phyloP scores from a whole-genome alignment of 1,140 invertebrate species.

The Stegodyphus mimosarum region DNA sequence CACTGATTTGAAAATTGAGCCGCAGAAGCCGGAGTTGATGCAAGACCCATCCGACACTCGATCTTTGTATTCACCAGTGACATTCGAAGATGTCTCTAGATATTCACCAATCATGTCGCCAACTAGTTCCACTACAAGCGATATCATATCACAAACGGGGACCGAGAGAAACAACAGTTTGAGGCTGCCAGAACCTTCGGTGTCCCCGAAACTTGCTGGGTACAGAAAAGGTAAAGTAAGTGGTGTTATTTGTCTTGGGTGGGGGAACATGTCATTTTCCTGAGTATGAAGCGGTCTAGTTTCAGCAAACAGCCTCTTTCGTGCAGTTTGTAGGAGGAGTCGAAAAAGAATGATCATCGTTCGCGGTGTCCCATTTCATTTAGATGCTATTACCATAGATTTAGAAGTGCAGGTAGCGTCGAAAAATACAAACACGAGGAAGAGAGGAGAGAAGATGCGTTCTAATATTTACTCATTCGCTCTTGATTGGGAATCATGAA shows the following conservation, averaged over 20 bases:
- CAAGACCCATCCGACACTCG: conserved; percentile 68
- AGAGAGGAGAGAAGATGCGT: background rate
- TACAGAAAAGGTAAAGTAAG: conserved; percentile 38
- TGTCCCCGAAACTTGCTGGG: conserved; percentile 8
- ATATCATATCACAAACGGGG: background rate
- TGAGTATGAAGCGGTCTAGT: background rate
- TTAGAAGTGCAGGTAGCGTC: too few relatives aligned
- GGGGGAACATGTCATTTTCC: background rate
- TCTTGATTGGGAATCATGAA: too few relatives aligned
- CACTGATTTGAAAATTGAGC: background rate
- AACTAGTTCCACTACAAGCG: conserved; percentile 25
- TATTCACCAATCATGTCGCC: conserved; percentile 42
- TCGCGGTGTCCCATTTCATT: too few relatives aligned
- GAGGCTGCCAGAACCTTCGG: conserved; percentile 16
- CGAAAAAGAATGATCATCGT: too few relatives aligned
- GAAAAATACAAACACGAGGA: too few relatives aligned
- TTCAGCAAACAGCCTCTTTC: background rate
- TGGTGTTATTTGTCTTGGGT: background rate
- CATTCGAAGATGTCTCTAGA: conserved; percentile 83
- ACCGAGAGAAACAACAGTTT: conserved; percentile 13
- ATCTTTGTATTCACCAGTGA: conserved; percentile 80
- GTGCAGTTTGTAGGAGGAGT: too few relatives aligned
- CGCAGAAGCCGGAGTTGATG: conserved; percentile 71
- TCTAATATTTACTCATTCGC: background rate
- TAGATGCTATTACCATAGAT: too few relatives aligned